Conservation (phyloP, 2,888 invertebrate genomes). For the Leptinotarsa juncta region DNA sequence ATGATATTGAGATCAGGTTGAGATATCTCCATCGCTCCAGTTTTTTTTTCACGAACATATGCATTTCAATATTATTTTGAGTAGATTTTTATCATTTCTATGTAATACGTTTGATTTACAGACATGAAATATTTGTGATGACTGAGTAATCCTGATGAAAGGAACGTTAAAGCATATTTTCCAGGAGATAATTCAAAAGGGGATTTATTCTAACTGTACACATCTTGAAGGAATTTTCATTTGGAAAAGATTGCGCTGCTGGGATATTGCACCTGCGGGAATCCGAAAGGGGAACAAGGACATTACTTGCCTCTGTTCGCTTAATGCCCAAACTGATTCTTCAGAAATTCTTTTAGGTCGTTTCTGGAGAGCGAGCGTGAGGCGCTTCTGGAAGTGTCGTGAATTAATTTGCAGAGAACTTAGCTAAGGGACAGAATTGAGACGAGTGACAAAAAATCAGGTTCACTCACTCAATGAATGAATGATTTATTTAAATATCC, state of each 20-base stretch:
- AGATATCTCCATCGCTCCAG: no score
- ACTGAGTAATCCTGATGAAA: constrained; percentile 29
- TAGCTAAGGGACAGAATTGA: no score
- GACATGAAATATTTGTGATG: constrained; percentile 10
- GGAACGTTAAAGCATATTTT: constrained; percentile 29
- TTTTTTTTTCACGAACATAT: no score
- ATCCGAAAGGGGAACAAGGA: constrained; percentile 50
- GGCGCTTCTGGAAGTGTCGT: no score
- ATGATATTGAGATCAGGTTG: no score
- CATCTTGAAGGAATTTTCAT: constrained; percentile 55
- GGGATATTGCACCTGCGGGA: constrained; percentile 57
- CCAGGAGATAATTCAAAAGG: constrained; percentile 42
- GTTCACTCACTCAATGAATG: no score
- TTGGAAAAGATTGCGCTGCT: constrained; percentile 55
- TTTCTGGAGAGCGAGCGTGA: neutral
- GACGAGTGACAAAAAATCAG: no score
- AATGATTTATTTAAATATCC: no score
- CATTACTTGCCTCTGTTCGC: constrained; percentile 44
- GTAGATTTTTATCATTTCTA: no score
- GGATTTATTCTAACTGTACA: constrained; percentile 51
- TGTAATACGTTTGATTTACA: neutral
- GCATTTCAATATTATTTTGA: no score
- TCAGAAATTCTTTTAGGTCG: constrained; percentile 17
- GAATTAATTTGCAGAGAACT: no score
- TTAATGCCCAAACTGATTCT: constrained; percentile 42